Evolutionary conservation across 2,797 vertebrate genomes (phyloP).

Genomic region (Cottoperca gobio): DNA sequence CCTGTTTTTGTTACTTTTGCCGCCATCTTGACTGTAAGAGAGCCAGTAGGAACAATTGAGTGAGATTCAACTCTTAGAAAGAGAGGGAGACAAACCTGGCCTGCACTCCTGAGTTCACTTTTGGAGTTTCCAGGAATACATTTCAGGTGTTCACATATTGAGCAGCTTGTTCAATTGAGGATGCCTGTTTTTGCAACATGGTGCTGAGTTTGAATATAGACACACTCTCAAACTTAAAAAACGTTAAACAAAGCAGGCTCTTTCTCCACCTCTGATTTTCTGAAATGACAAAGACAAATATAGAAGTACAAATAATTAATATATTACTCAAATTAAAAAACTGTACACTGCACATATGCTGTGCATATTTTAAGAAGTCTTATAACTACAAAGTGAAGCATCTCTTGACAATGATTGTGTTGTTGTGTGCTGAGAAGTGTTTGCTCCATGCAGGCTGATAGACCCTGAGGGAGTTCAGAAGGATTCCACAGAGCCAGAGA

Average conservation of each 20-base stretch:
- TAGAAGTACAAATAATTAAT: neutral
- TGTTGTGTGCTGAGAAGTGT: conserved; percentile 11
- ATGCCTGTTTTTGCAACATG: conserved; percentile 15
- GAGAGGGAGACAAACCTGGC: too few species aligned
- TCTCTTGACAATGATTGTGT: conserved; percentile 10
- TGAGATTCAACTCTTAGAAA: too few species aligned
- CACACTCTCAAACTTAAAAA: conserved; percentile 5
- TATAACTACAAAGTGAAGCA: neutral
- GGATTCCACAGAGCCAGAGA: conserved; percentile 23
- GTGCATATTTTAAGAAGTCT: neutral
- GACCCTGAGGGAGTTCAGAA: conserved; percentile 37
- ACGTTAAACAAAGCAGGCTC: conserved; percentile 9
- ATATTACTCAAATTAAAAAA: neutral
- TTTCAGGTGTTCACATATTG: conserved; percentile 23
- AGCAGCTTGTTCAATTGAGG: conserved; percentile 6
- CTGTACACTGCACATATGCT: neutral
- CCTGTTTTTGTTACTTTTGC: too few species aligned
- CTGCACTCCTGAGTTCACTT: too few species aligned
- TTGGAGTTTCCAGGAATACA: conserved; percentile 29
- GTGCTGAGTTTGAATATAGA: conserved; percentile 15
- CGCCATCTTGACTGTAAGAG: too few species aligned
- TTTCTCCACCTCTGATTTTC: neutral
- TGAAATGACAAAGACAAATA: neutral
- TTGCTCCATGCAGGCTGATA: conserved; percentile 29
- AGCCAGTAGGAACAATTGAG: too few species aligned